Evolutionary conservation across 1,140 invertebrate genomes (phyloP).

Genomic region (Caenorhabditis briggsae): DNA sequence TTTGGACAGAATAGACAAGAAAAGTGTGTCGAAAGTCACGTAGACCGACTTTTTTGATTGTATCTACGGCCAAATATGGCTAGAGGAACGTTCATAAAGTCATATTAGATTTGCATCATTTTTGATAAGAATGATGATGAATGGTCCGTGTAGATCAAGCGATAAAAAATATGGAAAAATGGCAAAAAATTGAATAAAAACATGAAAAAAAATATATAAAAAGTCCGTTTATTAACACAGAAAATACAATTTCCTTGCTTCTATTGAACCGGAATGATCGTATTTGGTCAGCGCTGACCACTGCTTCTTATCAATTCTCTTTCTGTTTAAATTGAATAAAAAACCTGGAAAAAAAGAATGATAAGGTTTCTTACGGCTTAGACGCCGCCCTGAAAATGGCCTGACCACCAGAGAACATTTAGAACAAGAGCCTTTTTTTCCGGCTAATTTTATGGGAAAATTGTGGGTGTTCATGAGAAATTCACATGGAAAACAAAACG

Average conservation of each 20-base stretch:
- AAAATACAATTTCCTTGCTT: too few species aligned
- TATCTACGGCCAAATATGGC: neutral
- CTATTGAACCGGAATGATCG: too few species aligned
- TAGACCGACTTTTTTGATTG: neutral
- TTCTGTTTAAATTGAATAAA: too few species aligned
- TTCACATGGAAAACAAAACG: neutral
- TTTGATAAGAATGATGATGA: neutral
- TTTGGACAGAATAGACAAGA: neutral
- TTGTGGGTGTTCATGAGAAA: neutral
- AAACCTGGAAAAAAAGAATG: neutral
- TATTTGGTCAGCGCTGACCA: too few species aligned
- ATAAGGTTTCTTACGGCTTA: neutral
- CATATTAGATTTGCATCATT: neutral
- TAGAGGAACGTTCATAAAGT: neutral
- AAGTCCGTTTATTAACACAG: too few species aligned
- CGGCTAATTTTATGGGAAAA: neutral
- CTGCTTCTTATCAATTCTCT: too few species aligned
- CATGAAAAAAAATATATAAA: too few species aligned
- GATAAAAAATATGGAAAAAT: too few species aligned
- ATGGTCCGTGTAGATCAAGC: too few species aligned
- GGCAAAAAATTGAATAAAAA: too few species aligned
- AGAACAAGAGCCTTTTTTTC: neutral
- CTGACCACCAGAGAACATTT: neutral
- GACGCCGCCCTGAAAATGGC: constrained; percentile 15
- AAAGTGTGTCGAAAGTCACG: neutral